These are phyloP conservation scores for Lordiphosa mommai DNA, from an alignment of 1,140 invertebrate species.

Conservation along the genomic window DNA sequence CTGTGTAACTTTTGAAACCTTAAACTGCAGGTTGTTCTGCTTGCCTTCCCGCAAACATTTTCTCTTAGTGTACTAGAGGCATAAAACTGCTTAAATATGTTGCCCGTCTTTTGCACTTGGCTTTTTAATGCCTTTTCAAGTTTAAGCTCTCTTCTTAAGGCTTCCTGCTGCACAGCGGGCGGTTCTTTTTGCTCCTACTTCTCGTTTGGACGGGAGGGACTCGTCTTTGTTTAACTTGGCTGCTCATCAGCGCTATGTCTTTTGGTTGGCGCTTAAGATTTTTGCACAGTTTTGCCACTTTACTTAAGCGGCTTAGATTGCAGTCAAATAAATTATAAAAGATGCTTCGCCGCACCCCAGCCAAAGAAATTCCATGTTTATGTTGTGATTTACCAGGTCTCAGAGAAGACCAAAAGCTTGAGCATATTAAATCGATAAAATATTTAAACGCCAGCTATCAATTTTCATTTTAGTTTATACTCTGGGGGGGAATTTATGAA, in stretches of 20 bases:
- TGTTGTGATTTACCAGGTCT: slow-evolving; percentile 11
- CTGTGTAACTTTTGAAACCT: too few relatives aligned
- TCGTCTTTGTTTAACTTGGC: slow-evolving; percentile 17
- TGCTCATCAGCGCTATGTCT: neutral
- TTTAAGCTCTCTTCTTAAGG: slow-evolving; percentile 34
- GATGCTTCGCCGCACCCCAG: slow-evolving; percentile 1
- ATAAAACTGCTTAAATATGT: slow-evolving; percentile 26
- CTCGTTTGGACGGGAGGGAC: neutral
- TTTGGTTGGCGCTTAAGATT: slow-evolving; percentile 13
- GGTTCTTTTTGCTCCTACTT: neutral
- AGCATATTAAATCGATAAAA: slow-evolving; percentile 62
- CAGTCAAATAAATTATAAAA: slow-evolving; percentile 39
- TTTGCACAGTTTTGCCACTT: slow-evolving; percentile 27
- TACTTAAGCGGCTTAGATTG: slow-evolving; percentile 50
- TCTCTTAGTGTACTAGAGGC: slow-evolving; percentile 15
- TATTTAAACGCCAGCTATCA: slow-evolving; percentile 69
- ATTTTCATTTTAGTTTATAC: slow-evolving; percentile 59
- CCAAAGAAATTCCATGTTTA: slow-evolving; percentile 4
- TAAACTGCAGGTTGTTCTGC: too few relatives aligned
- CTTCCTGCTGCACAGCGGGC: slow-evolving; percentile 36
- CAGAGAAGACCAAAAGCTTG: neutral
- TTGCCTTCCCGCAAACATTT: neutral
- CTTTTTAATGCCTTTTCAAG: slow-evolving; percentile 39
- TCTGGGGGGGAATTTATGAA: neutral
- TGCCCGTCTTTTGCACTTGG: slow-evolving; percentile 26